These are phyloP conservation scores for Platanista minor DNA, from an alignment of 2,113 vertebrate genomes.

Conservation along the genomic window DNA sequence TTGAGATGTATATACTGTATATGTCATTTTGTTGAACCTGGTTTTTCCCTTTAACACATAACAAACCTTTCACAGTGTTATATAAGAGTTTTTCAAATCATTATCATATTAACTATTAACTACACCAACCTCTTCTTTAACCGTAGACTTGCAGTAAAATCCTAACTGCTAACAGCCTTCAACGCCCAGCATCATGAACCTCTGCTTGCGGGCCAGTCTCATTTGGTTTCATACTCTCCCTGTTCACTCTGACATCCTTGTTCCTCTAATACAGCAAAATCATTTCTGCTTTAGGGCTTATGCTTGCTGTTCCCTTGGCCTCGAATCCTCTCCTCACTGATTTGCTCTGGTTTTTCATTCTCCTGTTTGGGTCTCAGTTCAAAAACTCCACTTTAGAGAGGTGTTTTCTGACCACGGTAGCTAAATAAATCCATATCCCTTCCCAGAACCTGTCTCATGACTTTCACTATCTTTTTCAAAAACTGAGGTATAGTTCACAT, in stretches of 20 bases:
- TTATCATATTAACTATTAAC: background rate
- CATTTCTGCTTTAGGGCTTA: background rate
- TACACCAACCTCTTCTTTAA: background rate
- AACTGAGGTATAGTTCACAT: too few relatives aligned
- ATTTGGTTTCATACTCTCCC: background rate
- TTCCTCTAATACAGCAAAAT: background rate
- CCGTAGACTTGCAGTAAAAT: background rate
- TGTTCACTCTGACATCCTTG: background rate
- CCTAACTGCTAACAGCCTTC: background rate
- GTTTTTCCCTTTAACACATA: background rate
- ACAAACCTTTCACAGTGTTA: background rate
- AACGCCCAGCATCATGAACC: background rate
- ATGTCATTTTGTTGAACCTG: background rate
- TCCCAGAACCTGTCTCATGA: background rate
- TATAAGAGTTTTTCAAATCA: background rate
- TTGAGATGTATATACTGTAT: background rate
- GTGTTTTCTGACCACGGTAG: background rate
- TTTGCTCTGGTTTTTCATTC: background rate
- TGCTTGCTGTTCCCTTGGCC: background rate
- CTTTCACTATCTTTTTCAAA: background rate
- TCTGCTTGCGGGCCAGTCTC: background rate
- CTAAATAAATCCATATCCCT: background rate
- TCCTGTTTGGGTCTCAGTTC: background rate
- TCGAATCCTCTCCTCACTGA: background rate
- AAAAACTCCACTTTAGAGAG: background rate